phyloP scores from a whole-genome alignment of 1,140 invertebrate species.

The Archegozetes longisetosus region DNA sequence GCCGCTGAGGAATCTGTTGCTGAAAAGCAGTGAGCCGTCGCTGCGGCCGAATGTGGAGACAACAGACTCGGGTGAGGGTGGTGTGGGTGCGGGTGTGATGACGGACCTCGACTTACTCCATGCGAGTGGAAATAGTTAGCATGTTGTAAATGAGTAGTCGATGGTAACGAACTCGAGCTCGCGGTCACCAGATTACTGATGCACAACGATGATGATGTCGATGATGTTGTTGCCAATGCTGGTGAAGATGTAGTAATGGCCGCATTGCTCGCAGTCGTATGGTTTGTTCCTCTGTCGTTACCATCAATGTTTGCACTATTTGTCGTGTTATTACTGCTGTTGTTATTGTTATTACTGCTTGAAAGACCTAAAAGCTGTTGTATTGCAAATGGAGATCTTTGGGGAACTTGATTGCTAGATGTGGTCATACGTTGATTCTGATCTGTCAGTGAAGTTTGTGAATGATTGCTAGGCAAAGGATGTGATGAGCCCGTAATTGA shows the following conservation, averaged over 20 bases:
- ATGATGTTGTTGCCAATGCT: not conserved
- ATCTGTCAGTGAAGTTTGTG: too few species aligned
- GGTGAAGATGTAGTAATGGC: not conserved
- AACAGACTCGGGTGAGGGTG: not conserved
- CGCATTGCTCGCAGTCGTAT: not conserved
- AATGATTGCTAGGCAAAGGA: too few species aligned
- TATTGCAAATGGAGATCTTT: slow-evolving; percentile 75
- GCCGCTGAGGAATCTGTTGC: not conserved
- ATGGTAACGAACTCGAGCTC: not conserved
- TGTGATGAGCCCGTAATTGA: too few species aligned
- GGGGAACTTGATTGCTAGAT: too few species aligned
- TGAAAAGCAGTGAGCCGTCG: not conserved
- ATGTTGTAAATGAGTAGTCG: not conserved
- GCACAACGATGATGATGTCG: not conserved
- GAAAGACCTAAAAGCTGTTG: slow-evolving; percentile 64
- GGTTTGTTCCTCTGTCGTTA: not conserved
- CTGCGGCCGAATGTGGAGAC: not conserved
- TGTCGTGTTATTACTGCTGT: not conserved
- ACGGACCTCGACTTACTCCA: not conserved
- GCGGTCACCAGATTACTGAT: slow-evolving; percentile 12
- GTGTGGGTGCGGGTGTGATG: not conserved
- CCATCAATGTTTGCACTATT: not conserved
- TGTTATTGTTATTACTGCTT: too few species aligned
- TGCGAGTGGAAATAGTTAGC: not conserved
- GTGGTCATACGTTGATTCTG: too few species aligned